phyloP scores from a whole-genome alignment of 2,113 vertebrate species.

The Dicaeum eximium region DNA sequence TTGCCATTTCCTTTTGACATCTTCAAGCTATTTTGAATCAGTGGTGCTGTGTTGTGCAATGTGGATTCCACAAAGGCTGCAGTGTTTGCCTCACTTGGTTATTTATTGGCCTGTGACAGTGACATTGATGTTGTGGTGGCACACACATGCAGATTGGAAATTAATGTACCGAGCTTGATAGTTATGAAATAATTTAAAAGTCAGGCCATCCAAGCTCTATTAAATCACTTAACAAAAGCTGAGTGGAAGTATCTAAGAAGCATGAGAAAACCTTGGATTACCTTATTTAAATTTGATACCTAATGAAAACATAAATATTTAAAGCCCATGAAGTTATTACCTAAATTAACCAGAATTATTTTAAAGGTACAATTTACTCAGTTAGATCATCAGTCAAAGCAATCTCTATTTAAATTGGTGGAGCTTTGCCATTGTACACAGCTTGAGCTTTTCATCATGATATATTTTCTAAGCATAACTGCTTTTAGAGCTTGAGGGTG shows the following conservation, averaged over 20 bases:
- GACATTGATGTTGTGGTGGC: background rate
- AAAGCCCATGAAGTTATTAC: background rate
- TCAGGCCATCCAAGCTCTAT: background rate
- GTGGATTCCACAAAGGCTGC: background rate
- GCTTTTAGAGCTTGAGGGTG: background rate
- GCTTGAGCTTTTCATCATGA: background rate
- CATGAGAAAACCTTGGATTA: background rate
- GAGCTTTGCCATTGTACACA: background rate
- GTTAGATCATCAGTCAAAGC: background rate
- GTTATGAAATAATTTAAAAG: background rate
- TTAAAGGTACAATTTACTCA: slow-evolving; percentile 3
- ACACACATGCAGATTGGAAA: background rate
- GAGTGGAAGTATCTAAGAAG: background rate
- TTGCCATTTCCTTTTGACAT: background rate
- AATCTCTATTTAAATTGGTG: background rate
- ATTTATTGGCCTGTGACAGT: background rate
- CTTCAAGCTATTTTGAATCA: background rate
- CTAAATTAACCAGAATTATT: slow-evolving; percentile 28
- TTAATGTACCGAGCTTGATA: background rate
- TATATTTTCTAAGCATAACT: background rate
- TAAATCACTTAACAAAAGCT: background rate
- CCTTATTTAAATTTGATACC: background rate
- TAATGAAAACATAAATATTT: slow-evolving; percentile 38
- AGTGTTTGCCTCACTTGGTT: background rate
- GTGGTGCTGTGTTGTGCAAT: background rate